Percentiles rank a stretch among this genome's conserved stretches.
Conservation (phyloP, 2,888 invertebrate species). For the Sepioteuthis lessoniana region DNA sequence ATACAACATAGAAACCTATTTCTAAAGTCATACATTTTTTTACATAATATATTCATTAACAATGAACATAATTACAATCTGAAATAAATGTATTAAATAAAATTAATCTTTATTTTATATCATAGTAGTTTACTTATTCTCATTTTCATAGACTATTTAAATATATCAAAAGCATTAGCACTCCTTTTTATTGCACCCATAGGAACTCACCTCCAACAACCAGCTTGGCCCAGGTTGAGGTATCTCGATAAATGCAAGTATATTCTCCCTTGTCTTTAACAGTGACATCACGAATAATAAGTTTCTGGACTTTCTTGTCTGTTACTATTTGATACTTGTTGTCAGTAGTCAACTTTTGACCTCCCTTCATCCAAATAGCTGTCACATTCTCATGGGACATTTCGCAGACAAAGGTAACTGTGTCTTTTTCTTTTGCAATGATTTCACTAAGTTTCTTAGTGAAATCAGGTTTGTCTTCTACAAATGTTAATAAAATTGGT, state of each 20-base stretch:
- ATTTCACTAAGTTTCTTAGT: slow-evolving; percentile 60
- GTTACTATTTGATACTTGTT: not conserved
- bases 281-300: not conserved
- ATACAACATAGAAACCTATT: too few species aligned
- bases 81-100: too few species aligned
- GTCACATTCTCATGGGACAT: not conserved
- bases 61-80: too few species aligned
- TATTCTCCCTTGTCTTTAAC: not conserved
- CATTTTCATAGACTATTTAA: too few species aligned
- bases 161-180: too few species aligned
- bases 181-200: too few species aligned
- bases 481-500: slow-evolving; percentile 25
- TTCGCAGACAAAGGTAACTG: not conserved
- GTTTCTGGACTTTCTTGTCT: not conserved
- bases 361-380: not conserved
- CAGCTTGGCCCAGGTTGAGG: not conserved
- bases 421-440: slow-evolving; percentile 51
- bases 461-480: slow-evolving; percentile 63
- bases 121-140: too few species aligned
- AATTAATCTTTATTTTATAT: too few species aligned
- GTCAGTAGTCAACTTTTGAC: not conserved
- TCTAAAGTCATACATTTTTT: too few species aligned
- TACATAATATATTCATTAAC: too few species aligned
- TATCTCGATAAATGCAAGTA: not conserved
- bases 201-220: not conserved